These are phyloP conservation scores for Leptinotarsa defecta DNA, from an alignment of 1,140 invertebrate species.

Conservation along the genomic window DNA sequence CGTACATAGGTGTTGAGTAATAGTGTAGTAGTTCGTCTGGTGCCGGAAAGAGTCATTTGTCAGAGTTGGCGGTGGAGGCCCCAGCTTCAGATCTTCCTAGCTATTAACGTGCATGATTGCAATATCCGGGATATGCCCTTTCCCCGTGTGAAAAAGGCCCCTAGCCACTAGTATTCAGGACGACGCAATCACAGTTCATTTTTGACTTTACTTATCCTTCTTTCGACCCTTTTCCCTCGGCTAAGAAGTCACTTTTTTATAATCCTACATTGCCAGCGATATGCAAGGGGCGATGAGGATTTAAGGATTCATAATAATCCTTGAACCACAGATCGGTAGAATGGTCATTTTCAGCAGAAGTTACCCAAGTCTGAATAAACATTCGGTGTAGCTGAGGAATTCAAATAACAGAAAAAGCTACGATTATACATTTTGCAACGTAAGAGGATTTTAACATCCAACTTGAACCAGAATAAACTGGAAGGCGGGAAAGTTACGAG, in stretches of 20 bases:
- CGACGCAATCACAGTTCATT: slow-evolving; percentile 44
- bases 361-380: too few species aligned
- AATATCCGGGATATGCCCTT: slow-evolving; percentile 44
- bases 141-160: slow-evolving; percentile 37
- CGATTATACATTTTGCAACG: too few species aligned
- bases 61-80: slow-evolving; percentile 37
- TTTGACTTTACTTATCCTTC: slow-evolving; percentile 31
- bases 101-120: slow-evolving; percentile 41
- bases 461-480: too few species aligned
- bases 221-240: slow-evolving; percentile 33
- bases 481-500: too few species aligned
- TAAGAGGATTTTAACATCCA: too few species aligned
- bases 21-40: slow-evolving; percentile 8
- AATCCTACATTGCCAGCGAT: too few species aligned
- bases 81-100: slow-evolving; percentile 32
- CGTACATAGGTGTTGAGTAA: slow-evolving; percentile 8
- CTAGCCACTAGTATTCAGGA: slow-evolving; percentile 33
- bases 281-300: too few species aligned
- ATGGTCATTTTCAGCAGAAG: too few species aligned
- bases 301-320: too few species aligned
- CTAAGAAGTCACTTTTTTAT: slow-evolving; percentile 15
- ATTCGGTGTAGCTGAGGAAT: too few species aligned
- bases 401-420: too few species aligned
- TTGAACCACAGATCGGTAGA: too few species aligned
- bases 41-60: slow-evolving; percentile 42